Evolutionary conservation across 2,888 invertebrate species (phyloP).

Genomic region (Chydorus sphaericus): DNA sequence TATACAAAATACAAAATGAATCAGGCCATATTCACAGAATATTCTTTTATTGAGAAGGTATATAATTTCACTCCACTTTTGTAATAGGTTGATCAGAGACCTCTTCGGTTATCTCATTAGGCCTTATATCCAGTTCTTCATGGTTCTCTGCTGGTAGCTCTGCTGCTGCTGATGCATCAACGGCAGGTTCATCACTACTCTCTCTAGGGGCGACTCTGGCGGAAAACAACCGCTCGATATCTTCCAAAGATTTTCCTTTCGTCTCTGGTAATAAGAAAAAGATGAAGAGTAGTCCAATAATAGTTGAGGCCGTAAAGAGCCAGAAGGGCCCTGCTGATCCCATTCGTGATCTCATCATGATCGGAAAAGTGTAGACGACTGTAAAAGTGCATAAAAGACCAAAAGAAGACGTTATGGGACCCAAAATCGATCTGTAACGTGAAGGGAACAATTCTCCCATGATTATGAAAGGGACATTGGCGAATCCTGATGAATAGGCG

Average conservation of each 20-base stretch:
- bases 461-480: constrained; percentile 15
- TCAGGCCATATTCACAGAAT: no score
- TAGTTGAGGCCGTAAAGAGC: constrained; percentile 11
- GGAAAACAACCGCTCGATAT: constrained; percentile 10
- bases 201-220: no score
- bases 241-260: constrained; percentile 13
- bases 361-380: constrained; percentile 13
- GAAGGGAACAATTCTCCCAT: constrained; percentile 18
- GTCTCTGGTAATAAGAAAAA: constrained; percentile 12
- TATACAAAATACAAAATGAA: no score
- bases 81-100: no score
- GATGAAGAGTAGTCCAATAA: neutral
- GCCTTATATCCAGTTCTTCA: no score
- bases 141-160: no score
- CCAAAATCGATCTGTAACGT: constrained; percentile 14
- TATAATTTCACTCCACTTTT: no score
- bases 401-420: constrained; percentile 13
- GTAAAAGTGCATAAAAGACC: constrained; percentile 15
- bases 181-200: no score
- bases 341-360: constrained; percentile 9
- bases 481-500: constrained; percentile 14
- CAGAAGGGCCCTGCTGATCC: constrained; percentile 11
- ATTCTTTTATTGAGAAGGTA: no score
- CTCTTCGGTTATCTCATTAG: no score
- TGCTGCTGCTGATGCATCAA: no score